Evolutionary conservation across 2,113 vertebrate genomes (phyloP).

Genomic region (Synodontis membranacea): DNA sequence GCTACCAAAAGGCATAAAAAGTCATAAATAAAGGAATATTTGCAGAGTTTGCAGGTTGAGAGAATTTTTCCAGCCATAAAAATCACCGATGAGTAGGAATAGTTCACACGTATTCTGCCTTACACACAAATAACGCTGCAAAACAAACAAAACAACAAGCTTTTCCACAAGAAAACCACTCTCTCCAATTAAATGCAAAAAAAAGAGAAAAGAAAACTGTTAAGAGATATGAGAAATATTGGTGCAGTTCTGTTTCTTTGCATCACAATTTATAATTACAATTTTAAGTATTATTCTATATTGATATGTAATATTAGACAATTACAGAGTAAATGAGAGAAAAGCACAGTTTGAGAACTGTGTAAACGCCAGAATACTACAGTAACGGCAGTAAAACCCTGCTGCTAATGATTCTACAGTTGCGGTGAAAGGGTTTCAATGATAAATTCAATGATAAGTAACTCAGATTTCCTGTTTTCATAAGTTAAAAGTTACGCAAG

Average conservation of each 20-base stretch:
- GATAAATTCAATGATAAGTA: too few relatives aligned
- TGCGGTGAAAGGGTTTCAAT: too few relatives aligned
- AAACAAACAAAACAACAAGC: neutral
- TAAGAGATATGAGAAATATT: neutral
- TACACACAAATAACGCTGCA: too few relatives aligned
- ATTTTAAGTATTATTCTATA: neutral
- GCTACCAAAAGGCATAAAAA: neutral
- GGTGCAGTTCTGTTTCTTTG: neutral
- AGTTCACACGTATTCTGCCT: too few relatives aligned
- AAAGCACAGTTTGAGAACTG: too few relatives aligned
- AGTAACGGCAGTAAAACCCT: too few relatives aligned
- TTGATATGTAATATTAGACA: neutral
- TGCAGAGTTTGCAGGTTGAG: neutral
- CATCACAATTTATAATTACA: neutral
- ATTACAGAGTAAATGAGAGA: too few relatives aligned
- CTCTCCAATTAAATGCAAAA: too few relatives aligned
- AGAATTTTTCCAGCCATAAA: neutral
- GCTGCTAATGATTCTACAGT: too few relatives aligned
- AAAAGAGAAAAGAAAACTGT: neutral
- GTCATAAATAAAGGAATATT: neutral
- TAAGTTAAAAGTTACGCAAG: neutral
- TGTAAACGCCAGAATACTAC: too few relatives aligned
- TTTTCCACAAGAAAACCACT: neutral
- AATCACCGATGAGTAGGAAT: neutral
- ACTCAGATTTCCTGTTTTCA: too few relatives aligned